Evolutionary conservation across 2,888 invertebrate genomes (phyloP), one percentile per base, ranked within the genome.

Genomic region (Ormyrus thymus): DNA sequence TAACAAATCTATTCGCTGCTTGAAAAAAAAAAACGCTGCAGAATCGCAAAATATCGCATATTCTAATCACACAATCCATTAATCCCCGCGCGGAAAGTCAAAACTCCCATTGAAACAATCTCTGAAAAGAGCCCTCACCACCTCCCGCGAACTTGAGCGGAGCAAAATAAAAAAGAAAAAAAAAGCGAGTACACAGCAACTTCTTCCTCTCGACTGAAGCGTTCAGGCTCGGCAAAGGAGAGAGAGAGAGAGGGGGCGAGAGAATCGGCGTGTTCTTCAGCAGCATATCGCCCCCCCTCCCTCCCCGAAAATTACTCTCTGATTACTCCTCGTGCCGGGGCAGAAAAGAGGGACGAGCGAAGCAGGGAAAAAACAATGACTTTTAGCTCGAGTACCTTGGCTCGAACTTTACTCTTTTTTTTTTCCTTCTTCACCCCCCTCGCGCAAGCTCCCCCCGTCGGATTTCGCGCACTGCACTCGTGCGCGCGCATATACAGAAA

Each of bases 381-480:
- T 80, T 80, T 80, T 80, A 80, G 73, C 70, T 62, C n/a, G 72
- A 74, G 74, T 74, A 55, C 69, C 48, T n/a, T n/a, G 11, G 46
- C 58, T 29, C 1, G 29, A 29, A 29, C 29, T 29, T 29, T 29
- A 1, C 29, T 29, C 29, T 29, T 29, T 29, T 29, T 29, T 29
- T 29, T 29, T 29, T 29, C 1, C 3, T 29, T 29, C 29, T 29
- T 29, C 29, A 29, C 29, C 29, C 29, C 29, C 29, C 29, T 6
- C n/a, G 55, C 55, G n/a, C 11, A 62, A 46, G 29, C 29, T 29
- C 29, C 29, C 29, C 29, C 43, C 45, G n/a, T 43, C 7, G 45
- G 62, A 62, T 58, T 58, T 15, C 29, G n/a, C 15, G n/a, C 11
- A 46, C 68, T 9, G 53, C 46, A 53, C 59, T 68, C 56, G 64